Conservation (phyloP, 2,797 vertebrate species). For the Netta rufina region DNA sequence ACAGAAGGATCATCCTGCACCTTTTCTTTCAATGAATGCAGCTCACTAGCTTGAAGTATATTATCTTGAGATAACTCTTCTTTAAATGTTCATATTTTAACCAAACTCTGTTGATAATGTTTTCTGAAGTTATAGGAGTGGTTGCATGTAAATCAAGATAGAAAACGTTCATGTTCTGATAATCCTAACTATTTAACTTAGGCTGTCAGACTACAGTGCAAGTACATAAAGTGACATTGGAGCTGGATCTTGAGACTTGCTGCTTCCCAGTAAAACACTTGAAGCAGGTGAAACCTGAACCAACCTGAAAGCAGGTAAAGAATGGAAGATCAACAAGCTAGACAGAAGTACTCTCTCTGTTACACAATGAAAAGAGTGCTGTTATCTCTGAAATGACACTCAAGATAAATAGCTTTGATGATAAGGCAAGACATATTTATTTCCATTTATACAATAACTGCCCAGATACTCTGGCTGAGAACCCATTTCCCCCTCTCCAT, state of each 20-base stretch:
- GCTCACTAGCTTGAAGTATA: background rate
- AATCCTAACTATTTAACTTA: background rate
- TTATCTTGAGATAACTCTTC: background rate
- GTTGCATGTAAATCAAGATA: background rate
- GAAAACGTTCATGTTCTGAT: background rate
- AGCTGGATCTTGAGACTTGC: background rate
- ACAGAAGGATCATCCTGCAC: background rate
- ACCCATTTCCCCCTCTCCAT: background rate
- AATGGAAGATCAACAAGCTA: background rate
- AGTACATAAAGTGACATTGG: background rate
- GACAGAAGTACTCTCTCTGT: background rate
- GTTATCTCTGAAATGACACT: background rate
- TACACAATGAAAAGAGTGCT: fast-evolving
- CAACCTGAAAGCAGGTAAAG: background rate
- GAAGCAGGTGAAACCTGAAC: background rate
- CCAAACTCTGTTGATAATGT: background rate
- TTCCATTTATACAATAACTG: background rate
- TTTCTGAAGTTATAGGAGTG: background rate
- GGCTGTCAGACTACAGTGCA: background rate
- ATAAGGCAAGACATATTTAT: background rate
- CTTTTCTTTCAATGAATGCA: background rate
- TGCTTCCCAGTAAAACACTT: background rate
- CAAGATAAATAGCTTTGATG: background rate
- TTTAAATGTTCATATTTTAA: background rate
- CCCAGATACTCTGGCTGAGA: background rate